Percentiles rank a stretch among this genome's conserved stretches.
Evolutionary conservation across 2,113 vertebrate species (phyloP).

Genomic region (Isichthys henryi): DNA sequence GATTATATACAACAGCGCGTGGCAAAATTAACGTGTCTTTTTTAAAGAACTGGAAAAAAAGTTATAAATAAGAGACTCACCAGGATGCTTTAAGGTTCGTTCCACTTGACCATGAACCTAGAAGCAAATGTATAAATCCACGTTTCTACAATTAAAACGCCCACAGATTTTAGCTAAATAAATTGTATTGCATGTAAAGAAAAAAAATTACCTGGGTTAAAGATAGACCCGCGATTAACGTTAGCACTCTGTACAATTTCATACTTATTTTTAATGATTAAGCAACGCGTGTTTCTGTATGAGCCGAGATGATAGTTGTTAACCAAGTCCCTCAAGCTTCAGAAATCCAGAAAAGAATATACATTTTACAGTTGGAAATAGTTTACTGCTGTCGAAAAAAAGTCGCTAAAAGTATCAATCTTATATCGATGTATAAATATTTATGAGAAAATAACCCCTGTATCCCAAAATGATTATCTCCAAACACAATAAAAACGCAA

Average conservation of each 20-base stretch:
- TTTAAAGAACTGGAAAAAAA: background rate
- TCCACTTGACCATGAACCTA: slow-evolving; percentile 67
- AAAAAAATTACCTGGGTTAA: slow-evolving; percentile 69
- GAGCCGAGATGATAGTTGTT: background rate
- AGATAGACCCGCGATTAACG: slow-evolving; percentile 58
- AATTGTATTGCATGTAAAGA: background rate
- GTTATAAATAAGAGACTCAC: slow-evolving; percentile 51
- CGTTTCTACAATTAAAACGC: background rate
- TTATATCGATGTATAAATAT: background rate
- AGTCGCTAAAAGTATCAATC: background rate
- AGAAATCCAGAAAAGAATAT: slow-evolving; percentile 29
- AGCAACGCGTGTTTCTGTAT: background rate
- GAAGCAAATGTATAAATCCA: slow-evolving; percentile 36
- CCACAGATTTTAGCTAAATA: background rate
- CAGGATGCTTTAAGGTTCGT: slow-evolving; percentile 69
- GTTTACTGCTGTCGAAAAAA: background rate
- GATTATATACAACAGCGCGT: background rate
- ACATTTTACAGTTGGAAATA: background rate
- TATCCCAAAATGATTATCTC: background rate
- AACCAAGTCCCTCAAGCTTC: slow-evolving; percentile 32
- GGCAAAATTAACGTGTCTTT: background rate
- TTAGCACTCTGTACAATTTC: slow-evolving; percentile 38
- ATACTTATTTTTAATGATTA: slow-evolving; percentile 45
- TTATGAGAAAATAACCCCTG: background rate
- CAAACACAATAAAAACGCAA: slow-evolving; percentile 18